phyloP scores from a whole-genome alignment of 2,888 invertebrate species.

The Diplazon laetatorius region DNA sequence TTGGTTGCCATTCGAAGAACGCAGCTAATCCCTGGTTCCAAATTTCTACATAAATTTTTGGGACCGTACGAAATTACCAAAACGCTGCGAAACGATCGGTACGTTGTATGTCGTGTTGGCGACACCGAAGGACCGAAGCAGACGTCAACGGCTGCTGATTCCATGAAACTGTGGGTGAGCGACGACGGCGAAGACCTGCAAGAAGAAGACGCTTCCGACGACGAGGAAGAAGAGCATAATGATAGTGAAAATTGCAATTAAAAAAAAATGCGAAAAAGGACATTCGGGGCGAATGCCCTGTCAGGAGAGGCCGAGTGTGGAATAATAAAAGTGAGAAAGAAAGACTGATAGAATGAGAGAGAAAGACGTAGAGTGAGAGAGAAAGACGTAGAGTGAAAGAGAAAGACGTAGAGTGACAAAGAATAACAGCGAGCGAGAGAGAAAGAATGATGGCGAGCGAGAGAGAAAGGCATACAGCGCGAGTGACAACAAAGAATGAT shows the following conservation, averaged over 20 bases:
- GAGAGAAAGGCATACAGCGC: no score
- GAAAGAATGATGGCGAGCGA: no score
- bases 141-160: slow-evolving; percentile 72
- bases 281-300: slow-evolving; percentile 28
- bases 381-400: no score
- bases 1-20: background rate
- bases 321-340: no score
- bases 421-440: no score
- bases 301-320: slow-evolving; percentile 32
- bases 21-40: background rate
- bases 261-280: background rate
- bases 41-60: slow-evolving; percentile 20
- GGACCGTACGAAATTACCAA: slow-evolving; percentile 21
- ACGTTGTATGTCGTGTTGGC: slow-evolving; percentile 71
- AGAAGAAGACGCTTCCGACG: background rate
- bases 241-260: no score
- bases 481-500: no score
- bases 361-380: no score
- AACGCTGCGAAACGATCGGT: background rate
- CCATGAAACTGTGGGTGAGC: slow-evolving; percentile 63
- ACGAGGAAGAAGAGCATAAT: background rate
- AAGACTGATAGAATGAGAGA: no score
- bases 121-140: slow-evolving; percentile 70
- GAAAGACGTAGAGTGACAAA: no score
- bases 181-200: slow-evolving; percentile 39